These are phyloP conservation scores for Cyclura pinguis DNA, from an alignment of 2,797 vertebrate species.

Conservation along the genomic window DNA sequence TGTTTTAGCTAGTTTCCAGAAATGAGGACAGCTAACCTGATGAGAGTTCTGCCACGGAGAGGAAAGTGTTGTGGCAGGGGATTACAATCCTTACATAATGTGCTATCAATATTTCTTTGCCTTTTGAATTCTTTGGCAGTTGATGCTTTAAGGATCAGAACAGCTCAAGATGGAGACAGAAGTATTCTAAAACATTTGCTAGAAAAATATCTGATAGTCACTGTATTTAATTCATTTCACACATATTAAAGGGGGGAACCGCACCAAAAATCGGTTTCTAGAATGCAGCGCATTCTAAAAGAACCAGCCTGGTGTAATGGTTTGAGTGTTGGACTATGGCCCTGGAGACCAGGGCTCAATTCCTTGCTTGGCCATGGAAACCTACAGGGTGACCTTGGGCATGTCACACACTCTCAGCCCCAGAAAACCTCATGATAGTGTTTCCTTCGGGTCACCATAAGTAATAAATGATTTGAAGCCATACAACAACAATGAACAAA, in stretches of 20 bases:
- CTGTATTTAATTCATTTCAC: conserved; percentile 69
- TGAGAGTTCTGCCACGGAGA: background rate
- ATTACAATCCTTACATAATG: no score
- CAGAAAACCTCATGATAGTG: no score
- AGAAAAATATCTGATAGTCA: conserved; percentile 71
- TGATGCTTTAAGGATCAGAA: conserved; percentile 57
- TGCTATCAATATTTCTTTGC: background rate
- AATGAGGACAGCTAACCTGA: background rate
- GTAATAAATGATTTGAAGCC: no score
- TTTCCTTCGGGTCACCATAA: no score
- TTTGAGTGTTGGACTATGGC: no score
- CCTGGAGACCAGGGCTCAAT: no score
- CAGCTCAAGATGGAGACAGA: conserved; percentile 43
- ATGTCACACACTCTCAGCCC: no score
- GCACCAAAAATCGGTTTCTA: conserved; percentile 68
- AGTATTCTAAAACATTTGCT: conserved; percentile 57
- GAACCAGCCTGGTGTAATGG: no score
- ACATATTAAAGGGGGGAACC: conserved; percentile 67
- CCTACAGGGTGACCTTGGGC: no score
- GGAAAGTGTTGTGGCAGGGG: no score
- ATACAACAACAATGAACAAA: no score
- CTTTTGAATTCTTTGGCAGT: conserved; percentile 31
- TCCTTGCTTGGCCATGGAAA: no score
- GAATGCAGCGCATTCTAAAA: background rate
- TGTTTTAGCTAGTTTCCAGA: background rate